Base-by-base conservation (phyloP, 2,888 invertebrate genomes). In the Nezara viridula region DNA sequence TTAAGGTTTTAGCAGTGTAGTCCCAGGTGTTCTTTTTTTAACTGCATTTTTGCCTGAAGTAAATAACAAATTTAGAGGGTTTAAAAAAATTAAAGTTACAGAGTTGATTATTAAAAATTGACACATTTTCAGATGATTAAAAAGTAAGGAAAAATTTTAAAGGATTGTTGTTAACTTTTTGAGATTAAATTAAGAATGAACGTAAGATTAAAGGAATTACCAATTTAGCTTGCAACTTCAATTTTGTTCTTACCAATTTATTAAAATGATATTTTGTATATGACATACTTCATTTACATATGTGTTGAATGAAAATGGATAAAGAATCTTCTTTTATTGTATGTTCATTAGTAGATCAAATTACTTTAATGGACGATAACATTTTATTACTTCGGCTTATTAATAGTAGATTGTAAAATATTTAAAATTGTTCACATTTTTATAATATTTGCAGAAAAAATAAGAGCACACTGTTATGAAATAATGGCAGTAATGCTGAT, bases 1-100 rank as follows among this genome's bases (percentile, higher is more conserved):
- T 81, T 81, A 9, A 81, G 81, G 81, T 81, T 81, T n/a, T 44
- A 81, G 24, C 81, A 81, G 81, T 81, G 81, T 81, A 44, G 81
- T 47, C 81, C 81, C 81, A 81, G 40, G n/a, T 81, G 81, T 81
- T 81, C n/a, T 81, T 47, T 81, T 44, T 47, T 81, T 44, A 32
- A 37, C 16, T 73, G 66, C 66, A 73, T 73, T 73, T 73, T 40
- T 81, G n/a, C n/a, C 81, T 44, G n/a, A 81, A 81, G 44, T 12
- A 44, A 81, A 81, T 5, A 81, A 44, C 3, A 6, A 81, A 81
- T 81, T 81, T 81, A 44, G 81, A 44, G n/a, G 14, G 24, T n/a
- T 81, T 5, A n/a, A 81, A 24, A n/a, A 7, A 14, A n/a, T 81
- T 37, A 44, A n/a, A 44, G 2, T 19, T 81, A 44, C 10, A 6